Base-by-base conservation (phyloP, 2,113 vertebrate genomes). In the Boulengeromyrus knoepffleri region DNA sequence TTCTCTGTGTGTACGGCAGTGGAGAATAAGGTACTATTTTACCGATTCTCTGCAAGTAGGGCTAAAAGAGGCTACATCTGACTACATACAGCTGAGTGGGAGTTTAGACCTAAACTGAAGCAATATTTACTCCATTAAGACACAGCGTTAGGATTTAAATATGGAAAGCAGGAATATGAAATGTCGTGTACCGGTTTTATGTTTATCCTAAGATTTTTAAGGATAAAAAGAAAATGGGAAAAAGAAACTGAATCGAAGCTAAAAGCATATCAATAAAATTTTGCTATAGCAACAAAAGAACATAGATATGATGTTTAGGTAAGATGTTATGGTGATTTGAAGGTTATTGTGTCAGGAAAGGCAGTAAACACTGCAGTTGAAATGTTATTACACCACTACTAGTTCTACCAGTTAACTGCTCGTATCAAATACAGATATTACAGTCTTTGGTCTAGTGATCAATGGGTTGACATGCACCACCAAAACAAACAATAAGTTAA, bases 401-500 rank as follows among this genome's bases (percentile, higher is more conserved):
- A 74, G 88, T 49, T 36, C 88, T 31, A 77, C 46, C 84, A 13
- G 83, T 52, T 45, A 62, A 36, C 42, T 49, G n/a, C 50, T 10
- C n/a, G 42, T 2, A 52, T 19, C 1, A n/a, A 77, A 87, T 42
- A 42, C 85, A 77, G 49, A 80, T 56, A 53, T 21, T 85, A 80
- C 52, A 31, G 31, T 90, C 89, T 90, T 90, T 90, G 89, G 89
- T 88, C 52, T 90, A 80, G n/a, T 90, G 89, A 66, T 66, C n/a
- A 46, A 50, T 56, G 66, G 85, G 86, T 88, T 74, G 31, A 66
- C 46, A 70, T 86, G 62, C 46, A 27, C 27, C 39, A 77, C 31
- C n/a, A 45, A 70, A 31, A 89, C 17, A 31, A 36, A 19, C 3
- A 89, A 31, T 6, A 36, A 4, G 5, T 27, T 13, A 2, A 39